Percentiles rank a stretch among this genome's conserved stretches.
Conservation (phyloP, 2,797 vertebrate species). For the Harpagifer antarcticus region DNA sequence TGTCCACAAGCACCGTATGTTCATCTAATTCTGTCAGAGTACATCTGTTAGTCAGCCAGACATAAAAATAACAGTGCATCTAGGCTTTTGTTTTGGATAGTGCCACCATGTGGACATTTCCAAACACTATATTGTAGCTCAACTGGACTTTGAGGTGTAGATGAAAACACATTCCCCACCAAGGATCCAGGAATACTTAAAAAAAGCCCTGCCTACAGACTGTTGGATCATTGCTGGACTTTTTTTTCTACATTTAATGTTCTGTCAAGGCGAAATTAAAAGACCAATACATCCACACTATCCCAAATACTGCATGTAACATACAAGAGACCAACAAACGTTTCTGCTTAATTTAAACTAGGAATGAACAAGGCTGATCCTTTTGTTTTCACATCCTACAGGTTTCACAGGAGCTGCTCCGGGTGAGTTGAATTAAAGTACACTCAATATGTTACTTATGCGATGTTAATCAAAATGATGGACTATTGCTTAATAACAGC, state of each 20-base stretch:
- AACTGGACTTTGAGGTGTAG: not conserved
- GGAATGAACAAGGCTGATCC: not conserved
- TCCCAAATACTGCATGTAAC: not conserved
- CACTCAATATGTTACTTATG: constrained; percentile 1
- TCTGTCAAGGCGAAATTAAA: not conserved
- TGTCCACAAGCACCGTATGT: not conserved
- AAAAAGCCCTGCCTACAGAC: not conserved
- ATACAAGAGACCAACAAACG: not conserved
- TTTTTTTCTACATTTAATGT: not conserved
- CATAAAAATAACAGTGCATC: not conserved
- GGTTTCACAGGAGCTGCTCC: constrained; percentile 48
- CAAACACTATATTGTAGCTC: not conserved
- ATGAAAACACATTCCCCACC: not conserved
- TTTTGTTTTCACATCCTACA: constrained; percentile 21
- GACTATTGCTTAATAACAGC: not conserved
- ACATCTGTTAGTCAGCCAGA: not conserved
- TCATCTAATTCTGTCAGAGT: constrained; percentile 21
- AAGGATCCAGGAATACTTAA: not conserved
- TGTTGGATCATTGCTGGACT: not conserved
- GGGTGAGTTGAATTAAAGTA: constrained; percentile 38
- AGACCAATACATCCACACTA: not conserved
- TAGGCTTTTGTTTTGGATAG: constrained; percentile 6
- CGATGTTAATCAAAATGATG: not conserved
- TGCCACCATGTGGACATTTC: constrained; percentile 37
- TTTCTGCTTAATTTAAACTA: not conserved